A percentile compares a stretch with the other conserved stretches of the same genome.
Conservation (phyloP, 2,113 vertebrate species). For the Aix galericulata region DNA sequence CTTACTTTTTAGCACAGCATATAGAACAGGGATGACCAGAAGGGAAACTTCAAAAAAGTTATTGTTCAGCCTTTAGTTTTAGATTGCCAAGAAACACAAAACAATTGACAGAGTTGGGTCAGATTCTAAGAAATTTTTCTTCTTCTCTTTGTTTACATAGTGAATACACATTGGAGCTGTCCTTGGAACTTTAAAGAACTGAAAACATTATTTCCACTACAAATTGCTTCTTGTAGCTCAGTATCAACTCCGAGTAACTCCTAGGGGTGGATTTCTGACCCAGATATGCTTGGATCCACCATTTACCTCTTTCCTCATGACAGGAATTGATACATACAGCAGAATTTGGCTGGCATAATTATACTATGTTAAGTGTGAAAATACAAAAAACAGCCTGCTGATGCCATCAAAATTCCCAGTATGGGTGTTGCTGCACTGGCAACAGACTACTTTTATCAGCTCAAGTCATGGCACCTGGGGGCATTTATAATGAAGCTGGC, state of each 20-base stretch:
- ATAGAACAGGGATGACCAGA: background rate
- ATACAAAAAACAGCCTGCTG: background rate
- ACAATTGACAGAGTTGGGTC: background rate
- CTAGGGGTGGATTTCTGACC: background rate
- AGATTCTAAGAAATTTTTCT: background rate
- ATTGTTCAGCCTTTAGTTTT: background rate
- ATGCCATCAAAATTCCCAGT: background rate
- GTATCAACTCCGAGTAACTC: background rate
- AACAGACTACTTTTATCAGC: background rate
- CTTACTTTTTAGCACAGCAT: background rate
- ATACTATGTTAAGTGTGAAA: background rate
- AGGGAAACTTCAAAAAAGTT: background rate
- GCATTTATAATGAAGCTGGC: background rate
- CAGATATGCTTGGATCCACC: accelerated
- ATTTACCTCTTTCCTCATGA: background rate
- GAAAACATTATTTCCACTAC: background rate
- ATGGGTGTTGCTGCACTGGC: background rate
- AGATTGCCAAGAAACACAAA: background rate
- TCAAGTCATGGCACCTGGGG: background rate
- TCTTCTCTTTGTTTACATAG: background rate
- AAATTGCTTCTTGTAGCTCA: background rate
- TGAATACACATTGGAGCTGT: background rate
- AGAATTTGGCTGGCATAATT: background rate
- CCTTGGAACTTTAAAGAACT: background rate
- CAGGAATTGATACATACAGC: background rate